Evolutionary conservation across 2,797 vertebrate species (phyloP), one percentile per base, ranked within the genome.

Genomic region (Urophycis tenuis): DNA sequence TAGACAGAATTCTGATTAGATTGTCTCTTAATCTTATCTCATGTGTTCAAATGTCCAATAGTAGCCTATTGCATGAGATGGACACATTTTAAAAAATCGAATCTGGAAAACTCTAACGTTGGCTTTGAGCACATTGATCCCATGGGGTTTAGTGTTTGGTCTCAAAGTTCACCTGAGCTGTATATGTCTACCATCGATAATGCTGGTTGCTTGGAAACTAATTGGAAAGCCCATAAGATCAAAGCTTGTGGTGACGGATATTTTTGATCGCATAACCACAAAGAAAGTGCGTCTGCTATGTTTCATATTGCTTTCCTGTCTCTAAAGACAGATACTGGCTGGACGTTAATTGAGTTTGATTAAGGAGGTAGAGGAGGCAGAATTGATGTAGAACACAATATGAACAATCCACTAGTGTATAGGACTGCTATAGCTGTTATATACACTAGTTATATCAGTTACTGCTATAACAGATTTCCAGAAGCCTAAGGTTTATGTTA

Each of bases 151-250:
- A n/a, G 78, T 77, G 83, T 88, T 89, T 87, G 83, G 83, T 91
- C 79, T 91, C 91, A 93, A 93, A 93, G 92, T 91, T 89, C 92
- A 91, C 64, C 77, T 87, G 34, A 33, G 31, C 17, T 60, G n/a
- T 25, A 53, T 22, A 53, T 14, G n/a, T 78, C 41, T 72, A 74
- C 39, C 67, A 82, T 77, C 79, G 80, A 83, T 80, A 85, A 78
- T 64, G 69, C 8, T 15, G 35, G 90, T 87, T 86, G 86, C 85
- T 6, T 86, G 85, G 88, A 76, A 86, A 91, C 88, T 77, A 82
- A 80, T 69, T 67, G 64, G 70, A 79, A 64, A 2, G 74, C 72
- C 79, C 41, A 72, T 19, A 78, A 45, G 41, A n/a, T n/a, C n/a
- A n/a, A 10, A 14, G 29, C 41, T 49, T 53, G 77, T 73, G 77